Evolutionary conservation across 2,113 vertebrate species (phyloP).

Genomic region (Bubo bubo): DNA sequence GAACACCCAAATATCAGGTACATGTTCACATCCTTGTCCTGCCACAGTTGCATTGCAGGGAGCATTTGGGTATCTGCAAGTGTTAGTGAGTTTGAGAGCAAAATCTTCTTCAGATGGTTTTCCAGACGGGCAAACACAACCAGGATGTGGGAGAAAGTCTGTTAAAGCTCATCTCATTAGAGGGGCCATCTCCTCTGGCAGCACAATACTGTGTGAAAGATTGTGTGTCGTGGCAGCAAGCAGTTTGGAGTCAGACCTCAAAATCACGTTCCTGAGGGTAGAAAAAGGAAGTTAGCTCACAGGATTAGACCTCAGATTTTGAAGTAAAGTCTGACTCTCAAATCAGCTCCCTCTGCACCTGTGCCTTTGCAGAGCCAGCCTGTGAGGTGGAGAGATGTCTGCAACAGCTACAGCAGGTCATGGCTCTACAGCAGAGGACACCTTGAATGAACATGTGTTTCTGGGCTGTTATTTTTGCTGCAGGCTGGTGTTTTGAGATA

Average conservation of each 20-base stretch:
- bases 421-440: background rate
- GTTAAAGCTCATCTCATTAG: background rate
- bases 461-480: background rate
- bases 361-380: background rate
- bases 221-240: background rate
- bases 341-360: background rate
- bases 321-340: background rate
- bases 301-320: background rate
- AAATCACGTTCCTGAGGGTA: background rate
- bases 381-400: background rate
- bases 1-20: conserved; percentile 43
- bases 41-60: background rate
- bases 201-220: background rate
- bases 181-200: background rate
- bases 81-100: background rate
- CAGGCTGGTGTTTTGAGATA: background rate
- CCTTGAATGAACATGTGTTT: background rate
- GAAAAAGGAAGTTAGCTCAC: background rate
- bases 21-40: background rate
- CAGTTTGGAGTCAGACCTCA: background rate
- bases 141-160: background rate
- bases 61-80: background rate
- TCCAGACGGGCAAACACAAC: background rate
- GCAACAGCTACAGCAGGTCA: background rate
- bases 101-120: background rate